Evolutionary conservation across 2,797 vertebrate genomes (phyloP).

Genomic region (Cottoperca gobio): DNA sequence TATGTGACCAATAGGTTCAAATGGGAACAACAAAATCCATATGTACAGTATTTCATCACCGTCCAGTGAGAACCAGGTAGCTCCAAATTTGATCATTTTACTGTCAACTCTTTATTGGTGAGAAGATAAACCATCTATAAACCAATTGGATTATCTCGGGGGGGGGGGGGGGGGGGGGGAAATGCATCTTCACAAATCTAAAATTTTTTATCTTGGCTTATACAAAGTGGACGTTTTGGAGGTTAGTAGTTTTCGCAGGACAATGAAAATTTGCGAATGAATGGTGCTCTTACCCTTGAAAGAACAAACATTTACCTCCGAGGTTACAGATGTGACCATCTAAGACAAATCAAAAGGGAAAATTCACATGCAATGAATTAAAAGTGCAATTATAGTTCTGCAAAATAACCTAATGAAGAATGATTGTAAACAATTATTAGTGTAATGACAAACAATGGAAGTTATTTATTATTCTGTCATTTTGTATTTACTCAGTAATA

Average conservation of each 20-base stretch:
- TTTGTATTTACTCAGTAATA: slow-evolving; percentile 46
- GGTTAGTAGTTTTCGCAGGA: neutral
- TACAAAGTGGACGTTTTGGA: neutral
- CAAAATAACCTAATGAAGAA: slow-evolving; percentile 45
- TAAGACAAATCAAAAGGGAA: neutral
- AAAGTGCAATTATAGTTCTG: slow-evolving; percentile 54
- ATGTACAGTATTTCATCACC: neutral
- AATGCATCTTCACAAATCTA: neutral
- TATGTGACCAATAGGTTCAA: neutral
- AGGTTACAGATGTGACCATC: neutral
- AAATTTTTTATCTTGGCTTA: neutral
- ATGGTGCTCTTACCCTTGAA: slow-evolving; percentile 13
- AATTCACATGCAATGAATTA: slow-evolving; percentile 10
- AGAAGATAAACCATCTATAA: neutral
- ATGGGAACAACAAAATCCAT: neutral
- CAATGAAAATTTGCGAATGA: neutral
- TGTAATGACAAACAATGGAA: slow-evolving; percentile 34
- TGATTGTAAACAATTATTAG: slow-evolving; percentile 56
- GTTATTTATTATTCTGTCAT: slow-evolving; percentile 70
- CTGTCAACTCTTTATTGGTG: neutral
- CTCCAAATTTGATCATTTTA: neutral
- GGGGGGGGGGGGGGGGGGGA: no score
- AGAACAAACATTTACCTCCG: neutral
- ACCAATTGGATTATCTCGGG: neutral
- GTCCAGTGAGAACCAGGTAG: neutral